These are phyloP conservation scores for Harpagoxenus sublaevis DNA, from an alignment of 2,888 invertebrate genomes.

Conservation along the genomic window DNA sequence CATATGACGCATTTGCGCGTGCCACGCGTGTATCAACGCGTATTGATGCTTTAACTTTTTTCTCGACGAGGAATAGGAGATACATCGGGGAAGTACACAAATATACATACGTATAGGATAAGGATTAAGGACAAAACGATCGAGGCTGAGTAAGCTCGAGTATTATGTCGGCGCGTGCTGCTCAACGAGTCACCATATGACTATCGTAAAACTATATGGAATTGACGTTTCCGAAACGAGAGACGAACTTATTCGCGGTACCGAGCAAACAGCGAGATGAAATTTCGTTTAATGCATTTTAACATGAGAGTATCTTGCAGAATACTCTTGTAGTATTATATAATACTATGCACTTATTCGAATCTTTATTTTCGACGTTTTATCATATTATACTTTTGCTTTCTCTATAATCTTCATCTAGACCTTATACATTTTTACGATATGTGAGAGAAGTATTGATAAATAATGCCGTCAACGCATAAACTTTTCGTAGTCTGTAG, in stretches of 20 bases:
- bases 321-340: too few species aligned
- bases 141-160: conserved; percentile 71
- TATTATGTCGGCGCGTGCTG: conserved; percentile 54
- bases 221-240: conserved; percentile 46
- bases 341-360: neutral
- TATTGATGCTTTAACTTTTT: conserved; percentile 14
- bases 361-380: neutral
- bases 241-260: conserved; percentile 35
- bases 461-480: neutral
- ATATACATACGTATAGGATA: conserved; percentile 67
- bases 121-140: conserved; percentile 68
- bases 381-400: neutral
- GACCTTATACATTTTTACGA: neutral
- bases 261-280: conserved; percentile 25
- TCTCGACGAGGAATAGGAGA: conserved; percentile 56
- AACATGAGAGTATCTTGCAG: neutral
- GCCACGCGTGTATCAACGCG: conserved; percentile 31
- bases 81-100: conserved; percentile 52
- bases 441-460: neutral
- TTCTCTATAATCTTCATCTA: neutral
- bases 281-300: neutral
- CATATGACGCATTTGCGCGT: conserved; percentile 18
- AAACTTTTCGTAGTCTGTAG: neutral
- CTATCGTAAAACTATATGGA: conserved; percentile 37
- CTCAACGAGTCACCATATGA: conserved; percentile 49